These are phyloP conservation scores for Drosophila pandora DNA, from an alignment of 1,140 invertebrate genomes.

Conservation along the genomic window DNA sequence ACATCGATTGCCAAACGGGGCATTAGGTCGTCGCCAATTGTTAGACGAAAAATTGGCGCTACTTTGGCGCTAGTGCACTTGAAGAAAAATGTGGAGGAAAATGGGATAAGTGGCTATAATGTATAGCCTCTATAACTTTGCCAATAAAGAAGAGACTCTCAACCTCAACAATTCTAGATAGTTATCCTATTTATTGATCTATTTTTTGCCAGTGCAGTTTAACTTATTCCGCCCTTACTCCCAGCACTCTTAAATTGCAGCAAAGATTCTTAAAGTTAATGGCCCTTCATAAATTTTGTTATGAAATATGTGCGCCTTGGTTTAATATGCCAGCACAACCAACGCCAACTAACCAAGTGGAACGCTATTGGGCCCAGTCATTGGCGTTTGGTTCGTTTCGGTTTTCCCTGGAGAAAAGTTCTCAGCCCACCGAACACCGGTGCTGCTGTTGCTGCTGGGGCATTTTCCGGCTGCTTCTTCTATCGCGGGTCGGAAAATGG, in stretches of 20 bases:
- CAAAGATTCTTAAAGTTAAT: slow-evolving; percentile 82
- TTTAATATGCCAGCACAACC: slow-evolving; percentile 63
- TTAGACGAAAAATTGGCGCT: slow-evolving; percentile 80
- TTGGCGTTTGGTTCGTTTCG: slow-evolving; percentile 14
- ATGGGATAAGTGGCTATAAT: too few relatives aligned
- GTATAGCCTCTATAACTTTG: too few relatives aligned
- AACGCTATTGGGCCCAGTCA: slow-evolving; percentile 32
- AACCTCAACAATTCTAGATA: too few relatives aligned
- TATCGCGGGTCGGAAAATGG: not conserved
- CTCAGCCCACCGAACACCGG: slow-evolving; percentile 44
- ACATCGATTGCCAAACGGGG: slow-evolving; percentile 74
- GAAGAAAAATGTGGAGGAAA: not conserved
- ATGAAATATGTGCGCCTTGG: slow-evolving; percentile 78
- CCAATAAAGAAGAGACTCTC: too few relatives aligned
- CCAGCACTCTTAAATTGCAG: slow-evolving; percentile 63
- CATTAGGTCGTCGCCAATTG: slow-evolving; percentile 79
- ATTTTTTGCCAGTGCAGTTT: slow-evolving; percentile 2
- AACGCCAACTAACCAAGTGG: slow-evolving; percentile 45
- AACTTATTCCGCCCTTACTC: not conserved
- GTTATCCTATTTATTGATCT: not conserved
- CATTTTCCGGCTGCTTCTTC: slow-evolving; percentile 43
- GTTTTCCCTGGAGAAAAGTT: slow-evolving; percentile 80
- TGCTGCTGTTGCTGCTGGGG: slow-evolving; percentile 2
- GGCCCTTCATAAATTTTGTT: slow-evolving; percentile 81
- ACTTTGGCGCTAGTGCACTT: slow-evolving; percentile 46